phyloP scores from a whole-genome alignment of 2,113 vertebrate species.

The Plecturocebus donacophilus region DNA sequence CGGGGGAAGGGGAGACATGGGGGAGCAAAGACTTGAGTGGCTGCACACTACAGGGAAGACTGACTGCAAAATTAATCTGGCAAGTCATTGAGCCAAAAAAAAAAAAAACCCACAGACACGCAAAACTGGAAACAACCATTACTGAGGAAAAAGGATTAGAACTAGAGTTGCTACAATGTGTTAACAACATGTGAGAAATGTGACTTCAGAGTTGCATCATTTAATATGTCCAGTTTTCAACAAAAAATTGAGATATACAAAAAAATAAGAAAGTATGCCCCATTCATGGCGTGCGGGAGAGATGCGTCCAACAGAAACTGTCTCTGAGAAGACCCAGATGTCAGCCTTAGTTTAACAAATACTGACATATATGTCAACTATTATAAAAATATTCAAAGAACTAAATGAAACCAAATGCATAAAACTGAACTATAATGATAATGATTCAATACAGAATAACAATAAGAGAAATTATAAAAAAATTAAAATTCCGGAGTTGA shows the following conservation, averaged over 20 bases:
- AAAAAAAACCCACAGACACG: too few relatives aligned
- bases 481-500: not conserved
- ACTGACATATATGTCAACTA: not conserved
- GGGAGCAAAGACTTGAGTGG: not conserved
- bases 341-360: not conserved
- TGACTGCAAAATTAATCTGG: not conserved
- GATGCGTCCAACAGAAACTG: not conserved
- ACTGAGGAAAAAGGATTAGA: not conserved
- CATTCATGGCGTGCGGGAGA: not conserved
- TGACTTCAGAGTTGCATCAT: not conserved
- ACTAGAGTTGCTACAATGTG: not conserved
- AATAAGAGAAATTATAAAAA: not conserved
- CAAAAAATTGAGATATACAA: not conserved
- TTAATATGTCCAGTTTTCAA: not conserved
- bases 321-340: not conserved
- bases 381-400: not conserved
- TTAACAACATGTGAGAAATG: not conserved
- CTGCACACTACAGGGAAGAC: not conserved
- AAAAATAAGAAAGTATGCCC: not conserved
- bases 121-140: not conserved
- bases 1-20: too few relatives aligned
- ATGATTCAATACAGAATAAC: not conserved
- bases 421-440: not conserved
- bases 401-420: not conserved
- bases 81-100: not conserved